Evolutionary conservation across 2,113 vertebrate species (phyloP).

Genomic region (Pardalotus punctatus): DNA sequence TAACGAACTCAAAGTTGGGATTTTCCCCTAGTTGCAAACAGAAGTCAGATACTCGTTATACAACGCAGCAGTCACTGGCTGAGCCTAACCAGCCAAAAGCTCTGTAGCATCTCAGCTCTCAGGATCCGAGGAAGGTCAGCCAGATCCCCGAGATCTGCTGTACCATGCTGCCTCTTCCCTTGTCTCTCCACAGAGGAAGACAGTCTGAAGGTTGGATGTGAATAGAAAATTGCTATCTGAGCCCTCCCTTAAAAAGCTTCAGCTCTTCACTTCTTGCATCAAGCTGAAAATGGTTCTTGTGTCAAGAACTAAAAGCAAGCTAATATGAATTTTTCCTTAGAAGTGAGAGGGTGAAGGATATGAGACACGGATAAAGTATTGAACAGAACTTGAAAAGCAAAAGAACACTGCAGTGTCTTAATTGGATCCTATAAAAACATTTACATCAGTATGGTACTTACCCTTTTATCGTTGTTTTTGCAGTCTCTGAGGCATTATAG

Average conservation of each 20-base stretch:
- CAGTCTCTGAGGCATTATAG: background rate
- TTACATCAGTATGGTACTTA: background rate
- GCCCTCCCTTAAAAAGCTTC: background rate
- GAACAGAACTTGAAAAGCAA: background rate
- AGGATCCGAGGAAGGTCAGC: background rate
- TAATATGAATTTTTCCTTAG: background rate
- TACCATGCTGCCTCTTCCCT: background rate
- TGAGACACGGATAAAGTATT: background rate
- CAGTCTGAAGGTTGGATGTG: background rate
- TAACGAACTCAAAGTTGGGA: background rate
- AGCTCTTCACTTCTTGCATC: background rate
- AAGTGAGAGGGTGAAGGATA: background rate
- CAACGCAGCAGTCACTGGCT: background rate
- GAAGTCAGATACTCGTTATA: background rate
- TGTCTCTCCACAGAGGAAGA: fast-evolving
- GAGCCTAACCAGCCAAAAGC: background rate
- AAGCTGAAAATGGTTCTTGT: background rate
- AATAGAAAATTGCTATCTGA: background rate
- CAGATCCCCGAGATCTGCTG: background rate
- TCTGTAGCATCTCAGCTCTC: background rate
- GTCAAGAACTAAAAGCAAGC: background rate
- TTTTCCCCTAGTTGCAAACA: background rate
- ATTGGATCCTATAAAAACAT: constrained; percentile 15
- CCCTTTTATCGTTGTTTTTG: background rate
- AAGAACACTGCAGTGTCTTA: background rate